These are phyloP conservation scores for Styela clava DNA, from an alignment of 23 tunicate genomes.

Conservation along the genomic window DNA sequence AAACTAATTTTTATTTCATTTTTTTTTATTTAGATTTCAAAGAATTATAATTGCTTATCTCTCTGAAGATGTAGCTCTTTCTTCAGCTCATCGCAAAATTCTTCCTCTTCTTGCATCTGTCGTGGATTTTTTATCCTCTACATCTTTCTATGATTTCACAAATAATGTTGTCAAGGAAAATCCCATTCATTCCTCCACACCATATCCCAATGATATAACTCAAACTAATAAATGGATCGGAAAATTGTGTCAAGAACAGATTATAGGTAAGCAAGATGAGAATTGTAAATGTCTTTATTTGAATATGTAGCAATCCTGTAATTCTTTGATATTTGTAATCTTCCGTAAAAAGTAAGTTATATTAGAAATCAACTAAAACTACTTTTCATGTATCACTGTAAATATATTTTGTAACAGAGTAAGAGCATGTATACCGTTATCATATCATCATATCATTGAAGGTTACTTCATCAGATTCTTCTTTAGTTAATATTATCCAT, in stretches of 20 bases:
- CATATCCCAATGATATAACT: not conserved
- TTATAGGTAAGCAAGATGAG: constrained; percentile 1
- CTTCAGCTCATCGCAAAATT: constrained; percentile 31
- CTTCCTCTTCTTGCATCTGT: constrained; percentile 19
- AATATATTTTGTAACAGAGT: too few relatives aligned
- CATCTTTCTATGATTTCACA: not conserved
- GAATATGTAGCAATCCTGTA: too few relatives aligned
- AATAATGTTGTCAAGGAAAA: not conserved
- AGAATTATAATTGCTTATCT: constrained; percentile 48
- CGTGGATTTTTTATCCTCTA: not conserved
- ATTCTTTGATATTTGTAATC: too few relatives aligned
- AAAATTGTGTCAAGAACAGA: constrained; percentile 18
- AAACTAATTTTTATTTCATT: too few relatives aligned
- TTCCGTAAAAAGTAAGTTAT: too few relatives aligned
- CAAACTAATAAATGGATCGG: constrained; percentile 30
- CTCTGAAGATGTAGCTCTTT: constrained; percentile 32
- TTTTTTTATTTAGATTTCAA: constrained; percentile 37
- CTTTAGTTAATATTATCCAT: too few relatives aligned
- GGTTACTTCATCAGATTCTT: too few relatives aligned
- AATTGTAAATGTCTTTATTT: too few relatives aligned
- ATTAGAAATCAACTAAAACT: too few relatives aligned
- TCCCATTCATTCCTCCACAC: constrained; percentile 5
- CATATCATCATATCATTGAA: too few relatives aligned
- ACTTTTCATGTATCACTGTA: too few relatives aligned
- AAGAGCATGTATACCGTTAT: too few relatives aligned